A percentile compares a stretch with the other conserved stretches of the same genome.
phyloP scores from a whole-genome alignment of 1,140 invertebrate genomes.

The Dinoponera quadriceps region DNA sequence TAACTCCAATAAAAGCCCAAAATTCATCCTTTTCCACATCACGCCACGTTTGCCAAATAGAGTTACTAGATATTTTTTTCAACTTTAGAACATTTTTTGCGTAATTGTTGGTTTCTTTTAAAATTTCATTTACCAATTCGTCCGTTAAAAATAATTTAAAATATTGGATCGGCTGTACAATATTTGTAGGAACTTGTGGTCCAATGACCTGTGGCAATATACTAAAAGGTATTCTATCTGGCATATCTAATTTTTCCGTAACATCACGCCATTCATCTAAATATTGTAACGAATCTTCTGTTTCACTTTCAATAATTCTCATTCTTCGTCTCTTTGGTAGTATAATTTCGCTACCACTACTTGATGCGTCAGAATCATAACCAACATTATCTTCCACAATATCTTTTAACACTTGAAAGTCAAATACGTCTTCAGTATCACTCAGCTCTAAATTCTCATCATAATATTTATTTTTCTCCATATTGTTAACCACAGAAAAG shows the following conservation, averaged over 20 bases:
- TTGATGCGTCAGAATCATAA: slow-evolving; percentile 52
- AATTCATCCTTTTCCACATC: slow-evolving; percentile 43
- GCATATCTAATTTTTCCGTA: slow-evolving; percentile 50
- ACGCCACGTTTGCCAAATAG: slow-evolving; percentile 51
- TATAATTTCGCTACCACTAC: slow-evolving; percentile 43
- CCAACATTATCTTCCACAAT: slow-evolving; percentile 37
- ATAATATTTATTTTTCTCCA: slow-evolving; percentile 57
- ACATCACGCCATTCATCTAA: slow-evolving; percentile 48
- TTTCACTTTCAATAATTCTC: slow-evolving; percentile 17
- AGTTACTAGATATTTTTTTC: slow-evolving; percentile 37
- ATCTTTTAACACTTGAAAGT: slow-evolving; percentile 44
- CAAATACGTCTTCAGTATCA: slow-evolving; percentile 55
- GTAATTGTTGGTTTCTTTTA: slow-evolving; percentile 54
- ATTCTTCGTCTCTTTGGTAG: slow-evolving; percentile 47
- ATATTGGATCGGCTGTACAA: slow-evolving; percentile 41
- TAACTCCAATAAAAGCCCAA: slow-evolving; percentile 42
- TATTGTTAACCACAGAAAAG: slow-evolving; percentile 48
- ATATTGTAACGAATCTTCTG: slow-evolving; percentile 15
- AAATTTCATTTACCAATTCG: slow-evolving; percentile 37
- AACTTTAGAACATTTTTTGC: slow-evolving; percentile 35
- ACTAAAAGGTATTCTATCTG: slow-evolving; percentile 40
- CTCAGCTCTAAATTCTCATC: slow-evolving; percentile 57
- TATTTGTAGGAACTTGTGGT: slow-evolving; percentile 49
- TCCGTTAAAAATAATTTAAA: slow-evolving; percentile 60
- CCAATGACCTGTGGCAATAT: slow-evolving; percentile 36